Conservation (phyloP, 2,113 vertebrate species). For the Tringa solitaria region DNA sequence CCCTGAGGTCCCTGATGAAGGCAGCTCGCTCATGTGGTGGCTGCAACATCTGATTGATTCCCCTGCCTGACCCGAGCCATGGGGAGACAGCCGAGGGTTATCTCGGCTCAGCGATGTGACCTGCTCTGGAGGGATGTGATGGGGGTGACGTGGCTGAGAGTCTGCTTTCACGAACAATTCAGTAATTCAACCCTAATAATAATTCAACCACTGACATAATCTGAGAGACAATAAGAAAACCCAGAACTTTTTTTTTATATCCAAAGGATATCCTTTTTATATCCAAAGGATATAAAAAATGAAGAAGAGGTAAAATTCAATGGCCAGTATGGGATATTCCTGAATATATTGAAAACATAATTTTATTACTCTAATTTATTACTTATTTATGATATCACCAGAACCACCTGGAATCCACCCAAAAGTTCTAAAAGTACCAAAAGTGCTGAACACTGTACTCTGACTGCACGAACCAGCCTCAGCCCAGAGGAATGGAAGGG, state of each 20-base stretch:
- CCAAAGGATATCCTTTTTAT: too few relatives aligned
- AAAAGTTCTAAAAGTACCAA: not conserved
- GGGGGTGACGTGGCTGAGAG: not conserved
- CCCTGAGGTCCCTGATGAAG: not conserved
- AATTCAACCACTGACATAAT: not conserved
- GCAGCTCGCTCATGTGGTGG: not conserved
- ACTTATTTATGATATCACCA: not conserved
- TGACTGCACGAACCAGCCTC: not conserved
- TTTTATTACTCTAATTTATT: not conserved
- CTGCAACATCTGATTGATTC: not conserved
- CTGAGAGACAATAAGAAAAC: not conserved
- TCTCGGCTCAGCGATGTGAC: not conserved
- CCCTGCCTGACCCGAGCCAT: not conserved
- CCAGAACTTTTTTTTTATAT: not conserved
- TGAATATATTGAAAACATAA: not conserved
- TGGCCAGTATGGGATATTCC: not conserved
- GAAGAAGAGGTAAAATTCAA: too few relatives aligned
- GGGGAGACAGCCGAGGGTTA: not conserved
- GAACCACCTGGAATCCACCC: not conserved
- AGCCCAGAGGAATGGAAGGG: not conserved
- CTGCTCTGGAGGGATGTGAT: not conserved
- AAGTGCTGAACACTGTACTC: not conserved
- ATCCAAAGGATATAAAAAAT: not conserved
- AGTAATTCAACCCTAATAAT: not conserved
- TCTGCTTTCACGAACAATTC: not conserved